Conservation (phyloP, 2,888 invertebrate genomes). For the Clunio marinus region DNA sequence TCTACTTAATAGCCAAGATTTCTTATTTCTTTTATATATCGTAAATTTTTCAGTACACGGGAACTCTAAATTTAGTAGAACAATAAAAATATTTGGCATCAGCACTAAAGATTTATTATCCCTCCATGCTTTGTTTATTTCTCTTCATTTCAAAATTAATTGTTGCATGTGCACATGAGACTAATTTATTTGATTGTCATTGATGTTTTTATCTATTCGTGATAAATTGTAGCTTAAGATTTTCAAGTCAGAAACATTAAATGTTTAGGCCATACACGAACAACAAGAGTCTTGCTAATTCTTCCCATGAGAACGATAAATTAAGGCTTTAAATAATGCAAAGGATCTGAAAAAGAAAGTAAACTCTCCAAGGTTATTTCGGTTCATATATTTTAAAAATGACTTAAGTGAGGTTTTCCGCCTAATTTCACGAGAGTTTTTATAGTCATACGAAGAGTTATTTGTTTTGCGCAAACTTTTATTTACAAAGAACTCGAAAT, state of each 20-base stretch:
- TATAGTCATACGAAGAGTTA: too few relatives aligned
- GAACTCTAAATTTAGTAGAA: not conserved
- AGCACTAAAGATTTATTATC: not conserved
- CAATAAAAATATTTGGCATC: too few relatives aligned
- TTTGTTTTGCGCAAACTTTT: too few relatives aligned
- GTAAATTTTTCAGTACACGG: not conserved
- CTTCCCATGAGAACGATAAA: not conserved
- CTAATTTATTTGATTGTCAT: conserved; percentile 34
- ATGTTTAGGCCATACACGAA: not conserved
- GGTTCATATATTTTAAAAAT: too few relatives aligned
- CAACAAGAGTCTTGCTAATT: not conserved
- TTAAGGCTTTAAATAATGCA: not conserved
- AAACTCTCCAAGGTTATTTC: not conserved
- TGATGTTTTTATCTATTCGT: not conserved
- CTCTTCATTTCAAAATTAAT: conserved; percentile 23
- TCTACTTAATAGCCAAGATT: too few relatives aligned
- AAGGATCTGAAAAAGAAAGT: too few relatives aligned
- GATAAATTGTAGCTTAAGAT: not conserved
- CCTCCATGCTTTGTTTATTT: not conserved
- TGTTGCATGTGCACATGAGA: conserved; percentile 36
- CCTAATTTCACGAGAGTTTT: too few relatives aligned
- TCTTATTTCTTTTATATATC: not conserved
- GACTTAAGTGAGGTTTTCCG: too few relatives aligned
- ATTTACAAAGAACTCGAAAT: too few relatives aligned
- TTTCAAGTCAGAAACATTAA: not conserved